Conservation (phyloP, 2,113 vertebrate species). For the Gavialis gangeticus region DNA sequence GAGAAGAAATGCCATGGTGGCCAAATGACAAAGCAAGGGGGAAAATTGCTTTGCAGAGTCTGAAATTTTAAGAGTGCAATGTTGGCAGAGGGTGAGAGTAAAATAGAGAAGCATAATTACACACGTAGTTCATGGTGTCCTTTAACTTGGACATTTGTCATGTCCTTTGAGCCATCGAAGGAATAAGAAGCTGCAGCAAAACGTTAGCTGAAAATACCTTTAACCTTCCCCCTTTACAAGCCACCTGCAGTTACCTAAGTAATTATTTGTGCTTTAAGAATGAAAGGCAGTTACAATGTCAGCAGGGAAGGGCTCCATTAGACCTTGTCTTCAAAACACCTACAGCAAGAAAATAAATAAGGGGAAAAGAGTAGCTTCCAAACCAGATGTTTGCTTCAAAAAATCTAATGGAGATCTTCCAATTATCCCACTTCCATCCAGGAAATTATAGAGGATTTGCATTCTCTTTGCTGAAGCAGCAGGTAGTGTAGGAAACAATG, state of each 20-base stretch:
- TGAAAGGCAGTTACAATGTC: background rate
- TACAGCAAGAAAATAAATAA: background rate
- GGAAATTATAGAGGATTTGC: background rate
- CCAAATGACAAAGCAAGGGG: background rate
- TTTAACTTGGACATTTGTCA: background rate
- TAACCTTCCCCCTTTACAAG: background rate
- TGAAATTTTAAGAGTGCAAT: background rate
- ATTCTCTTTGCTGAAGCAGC: background rate
- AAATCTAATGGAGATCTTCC: background rate
- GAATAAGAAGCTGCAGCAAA: background rate
- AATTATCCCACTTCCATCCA: background rate
- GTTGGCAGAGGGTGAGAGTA: background rate
- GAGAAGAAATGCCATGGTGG: background rate
- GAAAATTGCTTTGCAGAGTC: background rate
- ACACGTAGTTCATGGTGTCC: background rate
- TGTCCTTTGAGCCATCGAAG: background rate
- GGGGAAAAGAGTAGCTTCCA: background rate
- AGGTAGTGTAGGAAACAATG: background rate
- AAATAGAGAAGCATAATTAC: background rate
- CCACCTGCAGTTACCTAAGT: background rate
- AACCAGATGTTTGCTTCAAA: background rate
- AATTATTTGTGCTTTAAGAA: slow-evolving; percentile 34
- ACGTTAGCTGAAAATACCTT: background rate
- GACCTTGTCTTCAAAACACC: background rate
- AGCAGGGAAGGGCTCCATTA: background rate